Percentiles rank a stretch among this genome's conserved stretches.
phyloP scores from a whole-genome alignment of 2,797 vertebrate genomes.

The Setipinna tenuifilis region DNA sequence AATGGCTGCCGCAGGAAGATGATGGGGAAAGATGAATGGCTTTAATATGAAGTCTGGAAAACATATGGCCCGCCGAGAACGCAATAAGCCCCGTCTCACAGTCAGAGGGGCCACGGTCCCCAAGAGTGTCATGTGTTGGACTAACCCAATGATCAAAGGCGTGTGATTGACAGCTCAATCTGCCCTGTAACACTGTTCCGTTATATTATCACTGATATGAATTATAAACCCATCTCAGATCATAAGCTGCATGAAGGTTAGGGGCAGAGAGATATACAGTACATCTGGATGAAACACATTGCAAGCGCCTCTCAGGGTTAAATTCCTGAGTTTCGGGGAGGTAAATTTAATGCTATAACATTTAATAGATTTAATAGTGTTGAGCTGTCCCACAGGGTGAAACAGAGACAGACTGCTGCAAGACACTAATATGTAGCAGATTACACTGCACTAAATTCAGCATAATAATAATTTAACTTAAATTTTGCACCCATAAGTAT shows the following conservation, averaged over 20 bases:
- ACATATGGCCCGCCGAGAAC: not conserved
- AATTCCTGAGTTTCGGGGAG: not conserved
- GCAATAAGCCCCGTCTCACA: constrained; percentile 1
- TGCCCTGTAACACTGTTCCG: not conserved
- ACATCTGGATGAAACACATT: not conserved
- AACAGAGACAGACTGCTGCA: not conserved
- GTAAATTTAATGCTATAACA: not conserved
- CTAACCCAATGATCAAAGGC: constrained; percentile 10
- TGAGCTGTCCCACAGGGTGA: not conserved
- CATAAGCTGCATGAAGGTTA: not conserved
- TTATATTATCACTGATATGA: not conserved
- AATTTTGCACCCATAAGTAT: too few relatives aligned
- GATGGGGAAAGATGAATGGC: not conserved
- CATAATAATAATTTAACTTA: too few relatives aligned
- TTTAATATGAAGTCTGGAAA: constrained; percentile 14
- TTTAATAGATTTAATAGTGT: not conserved
- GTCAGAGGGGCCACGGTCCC: not conserved
- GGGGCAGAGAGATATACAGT: not conserved
- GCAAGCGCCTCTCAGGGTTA: not conserved
- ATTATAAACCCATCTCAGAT: not conserved
- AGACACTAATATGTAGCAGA: too few relatives aligned
- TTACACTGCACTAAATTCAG: too few relatives aligned
- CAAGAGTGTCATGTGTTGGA: not conserved
- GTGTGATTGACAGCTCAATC: not conserved
- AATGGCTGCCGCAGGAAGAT: not conserved